Conservation (phyloP, 2,113 vertebrate genomes). For the Orthonyx spaldingii region DNA sequence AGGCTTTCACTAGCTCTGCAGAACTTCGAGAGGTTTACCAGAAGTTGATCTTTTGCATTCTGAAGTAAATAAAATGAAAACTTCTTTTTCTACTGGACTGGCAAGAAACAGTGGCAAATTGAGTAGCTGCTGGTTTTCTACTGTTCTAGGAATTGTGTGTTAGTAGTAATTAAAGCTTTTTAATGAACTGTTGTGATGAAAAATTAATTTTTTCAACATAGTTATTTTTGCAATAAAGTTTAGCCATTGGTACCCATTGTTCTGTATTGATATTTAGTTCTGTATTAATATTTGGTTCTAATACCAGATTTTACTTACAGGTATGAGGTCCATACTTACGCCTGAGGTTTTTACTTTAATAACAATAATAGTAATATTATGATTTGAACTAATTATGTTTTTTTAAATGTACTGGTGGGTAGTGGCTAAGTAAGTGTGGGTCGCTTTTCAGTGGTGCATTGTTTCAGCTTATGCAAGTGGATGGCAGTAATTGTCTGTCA, state of each 20-base stretch:
- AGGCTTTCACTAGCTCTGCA: not conserved
- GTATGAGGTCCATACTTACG: not conserved
- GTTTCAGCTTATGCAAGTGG: not conserved
- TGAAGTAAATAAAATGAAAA: not conserved
- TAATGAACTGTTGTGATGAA: not conserved
- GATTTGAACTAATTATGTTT: not conserved
- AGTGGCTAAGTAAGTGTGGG: not conserved
- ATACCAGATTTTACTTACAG: not conserved
- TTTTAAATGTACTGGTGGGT: not conserved
- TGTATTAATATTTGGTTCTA: not conserved
- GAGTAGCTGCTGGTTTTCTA: not conserved
- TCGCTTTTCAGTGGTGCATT: not conserved
- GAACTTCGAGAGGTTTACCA: not conserved
- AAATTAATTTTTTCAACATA: not conserved
- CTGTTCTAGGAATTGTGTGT: not conserved
- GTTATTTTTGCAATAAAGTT: not conserved
- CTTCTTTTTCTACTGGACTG: not conserved
- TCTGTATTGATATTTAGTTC: not conserved
- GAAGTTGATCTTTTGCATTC: not conserved
- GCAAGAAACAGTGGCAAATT: not conserved
- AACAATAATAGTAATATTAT: not conserved
- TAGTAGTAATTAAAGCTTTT: not conserved
- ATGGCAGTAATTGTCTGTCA: not conserved
- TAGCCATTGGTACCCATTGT: not conserved
- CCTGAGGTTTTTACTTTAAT: not conserved